Conservation (phyloP, 2,888 invertebrate species). For the Laothoe populi region DNA sequence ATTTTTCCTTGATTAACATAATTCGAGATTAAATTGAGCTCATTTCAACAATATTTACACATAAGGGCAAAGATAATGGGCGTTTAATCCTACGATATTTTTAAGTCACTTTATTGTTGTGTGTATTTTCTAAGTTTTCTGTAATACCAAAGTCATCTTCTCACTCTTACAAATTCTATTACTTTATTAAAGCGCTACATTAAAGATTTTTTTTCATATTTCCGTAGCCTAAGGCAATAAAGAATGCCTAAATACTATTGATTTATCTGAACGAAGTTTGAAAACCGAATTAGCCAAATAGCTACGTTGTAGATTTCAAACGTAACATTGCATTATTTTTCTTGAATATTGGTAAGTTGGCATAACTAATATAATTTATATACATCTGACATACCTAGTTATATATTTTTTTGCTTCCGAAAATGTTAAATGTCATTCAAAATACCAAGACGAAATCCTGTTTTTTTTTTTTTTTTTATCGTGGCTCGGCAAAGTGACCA, state of each 20-base stretch:
- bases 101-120: not conserved
- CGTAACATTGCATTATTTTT: no score
- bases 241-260: not conserved
- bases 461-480: no score
- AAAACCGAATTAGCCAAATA: not conserved
- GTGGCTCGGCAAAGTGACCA: no score
- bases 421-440: no score
- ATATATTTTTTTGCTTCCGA: no score
- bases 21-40: constrained; percentile 13
- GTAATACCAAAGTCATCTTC: not conserved
- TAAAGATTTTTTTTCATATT: not conserved
- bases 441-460: no score
- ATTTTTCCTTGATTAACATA: constrained; percentile 31
- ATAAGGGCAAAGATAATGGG: constrained; percentile 8
- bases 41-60: constrained; percentile 42
- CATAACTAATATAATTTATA: no score
- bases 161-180: not conserved
- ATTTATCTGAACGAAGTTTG: not conserved
- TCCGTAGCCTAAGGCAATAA: not conserved
- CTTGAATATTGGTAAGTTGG: no score
- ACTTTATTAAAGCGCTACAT: not conserved
- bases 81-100: not conserved
- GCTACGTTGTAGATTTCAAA: no score
- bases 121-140: not conserved
- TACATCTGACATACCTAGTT: no score